Evolutionary conservation across 2,888 invertebrate species (phyloP).

Genomic region (Drosophila neutralis): DNA sequence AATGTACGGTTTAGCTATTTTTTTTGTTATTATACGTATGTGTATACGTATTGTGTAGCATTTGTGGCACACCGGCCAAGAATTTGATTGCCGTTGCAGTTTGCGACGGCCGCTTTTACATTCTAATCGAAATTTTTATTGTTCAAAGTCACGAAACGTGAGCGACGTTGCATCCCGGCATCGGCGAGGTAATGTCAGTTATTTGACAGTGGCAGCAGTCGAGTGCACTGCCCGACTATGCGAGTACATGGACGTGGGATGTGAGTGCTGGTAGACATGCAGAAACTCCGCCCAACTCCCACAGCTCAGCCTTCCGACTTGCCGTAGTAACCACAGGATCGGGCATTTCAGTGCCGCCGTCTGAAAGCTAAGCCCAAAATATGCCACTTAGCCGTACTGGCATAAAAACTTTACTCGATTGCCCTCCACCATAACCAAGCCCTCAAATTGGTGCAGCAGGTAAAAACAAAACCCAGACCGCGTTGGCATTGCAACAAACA

Average conservation of each 20-base stretch:
- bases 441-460: not conserved
- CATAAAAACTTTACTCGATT: conserved; percentile 69
- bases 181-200: conserved; percentile 74
- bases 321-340: conserved; percentile 52
- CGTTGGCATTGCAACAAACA: conserved; percentile 76
- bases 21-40: conserved; percentile 52
- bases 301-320: conserved; percentile 25
- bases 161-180: conserved; percentile 46
- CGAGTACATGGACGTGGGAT: not conserved
- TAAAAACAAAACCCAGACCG: conserved; percentile 40
- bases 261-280: conserved; percentile 41
- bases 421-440: conserved; percentile 4
- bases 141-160: conserved; percentile 76
- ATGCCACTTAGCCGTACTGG: conserved; percentile 72
- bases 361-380: conserved; percentile 77
- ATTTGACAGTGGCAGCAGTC: conserved; percentile 75
- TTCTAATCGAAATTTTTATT: conserved; percentile 80
- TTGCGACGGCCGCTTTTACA: conserved; percentile 69
- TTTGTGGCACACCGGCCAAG: conserved; percentile 46
- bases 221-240: conserved; percentile 64
- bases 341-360: conserved; percentile 52
- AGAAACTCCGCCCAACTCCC: conserved; percentile 16
- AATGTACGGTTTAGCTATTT: conserved; percentile 72
- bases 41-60: conserved; percentile 12
- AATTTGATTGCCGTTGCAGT: conserved; percentile 70